These are phyloP conservation scores for Deilephila elpenor DNA, from an alignment of 2,888 invertebrate genomes.

Conservation along the genomic window DNA sequence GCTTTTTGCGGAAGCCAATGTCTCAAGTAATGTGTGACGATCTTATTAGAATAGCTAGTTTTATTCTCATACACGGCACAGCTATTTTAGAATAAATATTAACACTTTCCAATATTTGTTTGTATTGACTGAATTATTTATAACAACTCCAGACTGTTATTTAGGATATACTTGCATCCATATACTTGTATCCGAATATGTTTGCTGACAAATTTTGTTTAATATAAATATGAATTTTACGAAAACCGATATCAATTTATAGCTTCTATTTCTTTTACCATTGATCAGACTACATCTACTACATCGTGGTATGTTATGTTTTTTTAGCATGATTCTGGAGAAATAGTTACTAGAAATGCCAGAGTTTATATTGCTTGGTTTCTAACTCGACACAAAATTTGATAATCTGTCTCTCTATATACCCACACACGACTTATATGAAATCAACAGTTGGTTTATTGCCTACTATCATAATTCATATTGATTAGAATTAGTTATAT, in stretches of 20 bases:
- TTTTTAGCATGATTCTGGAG: background rate
- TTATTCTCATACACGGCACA: conserved; percentile 2
- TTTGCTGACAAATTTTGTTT: background rate
- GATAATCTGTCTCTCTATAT: background rate
- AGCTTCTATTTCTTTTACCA: no score
- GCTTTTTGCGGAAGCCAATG: background rate
- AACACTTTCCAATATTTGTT: background rate
- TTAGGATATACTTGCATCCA: conserved; percentile 4
- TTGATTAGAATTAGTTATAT: conserved; percentile 32
- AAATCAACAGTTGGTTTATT: conserved; percentile 1
- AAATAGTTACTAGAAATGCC: background rate
- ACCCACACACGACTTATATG: background rate
- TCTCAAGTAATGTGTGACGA: conserved; percentile 30
- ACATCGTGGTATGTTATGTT: no score
- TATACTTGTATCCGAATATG: background rate
- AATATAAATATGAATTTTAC: background rate
- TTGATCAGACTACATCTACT: background rate
- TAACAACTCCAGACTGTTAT: background rate
- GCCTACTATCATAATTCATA: background rate
- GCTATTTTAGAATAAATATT: background rate
- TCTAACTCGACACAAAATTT: background rate
- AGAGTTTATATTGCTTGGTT: background rate
- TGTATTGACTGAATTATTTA: conserved; percentile 16
- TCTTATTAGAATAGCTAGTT: conserved; percentile 41
- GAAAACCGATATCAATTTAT: no score